Evolutionary conservation across 2,888 invertebrate species (phyloP), one percentile per base, ranked within the genome.

Genomic region (Steinernema scapterisci): DNA sequence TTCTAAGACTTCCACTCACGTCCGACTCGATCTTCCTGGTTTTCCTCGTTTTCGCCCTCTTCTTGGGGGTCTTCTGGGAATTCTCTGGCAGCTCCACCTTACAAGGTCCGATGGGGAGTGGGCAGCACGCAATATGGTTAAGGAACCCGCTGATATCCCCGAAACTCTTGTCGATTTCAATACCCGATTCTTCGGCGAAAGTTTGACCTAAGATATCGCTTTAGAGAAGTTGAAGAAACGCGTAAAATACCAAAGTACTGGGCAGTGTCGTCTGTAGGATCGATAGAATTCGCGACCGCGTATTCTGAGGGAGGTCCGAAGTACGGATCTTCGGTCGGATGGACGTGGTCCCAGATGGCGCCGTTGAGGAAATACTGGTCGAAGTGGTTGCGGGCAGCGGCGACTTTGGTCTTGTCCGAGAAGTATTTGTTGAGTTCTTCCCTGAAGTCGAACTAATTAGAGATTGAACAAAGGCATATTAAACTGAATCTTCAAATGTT

Each of bases 321-420:
- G 16, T 16, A 16, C 1, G 63, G 63, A 31, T 63, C 63, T 16
- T 63, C 63, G 11, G 63, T 63, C 3, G 63, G 25, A 13, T 13
- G 23, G 25, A 63, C 63, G 63, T 31, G 63, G 38, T 63, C 31
- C 63, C 63, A 63, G 5, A 63, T 16, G 19, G 63, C 31, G 1
- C 63, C 63, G 38, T 63, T 63, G 13, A 63, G 63, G 38, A 63
- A 63, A 19, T 16, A 63, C 63, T 63, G 63, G 38, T 63, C 63
- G 31, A 63, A 63, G 63, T 63, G 63, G 27, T 19, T 63, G 7
- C 63, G 63, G 3, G 63, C 63, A 27, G 63, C 38, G 11, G 27
- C 25, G 9, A 27, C 63, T 63, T 63, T 63, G 31, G 27, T 11
- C 38, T 63, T 63, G 63, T 63, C 63, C 27, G 63, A 16, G 54